Evolutionary conservation across 2,888 invertebrate genomes (phyloP).

Genomic region (Electrophaes corylata): DNA sequence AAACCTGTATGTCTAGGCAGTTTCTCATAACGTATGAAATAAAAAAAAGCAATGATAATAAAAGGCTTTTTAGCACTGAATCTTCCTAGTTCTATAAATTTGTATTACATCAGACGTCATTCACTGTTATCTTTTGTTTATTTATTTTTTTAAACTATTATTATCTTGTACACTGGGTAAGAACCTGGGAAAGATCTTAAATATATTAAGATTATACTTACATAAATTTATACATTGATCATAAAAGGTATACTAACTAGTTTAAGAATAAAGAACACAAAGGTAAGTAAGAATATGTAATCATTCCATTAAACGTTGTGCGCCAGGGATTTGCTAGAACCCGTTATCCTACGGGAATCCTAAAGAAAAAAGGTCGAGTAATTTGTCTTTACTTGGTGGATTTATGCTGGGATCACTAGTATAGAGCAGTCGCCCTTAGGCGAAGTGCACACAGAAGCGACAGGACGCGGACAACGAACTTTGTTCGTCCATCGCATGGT

Average conservation of each 20-base stretch:
- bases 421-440: slow-evolving; percentile 50
- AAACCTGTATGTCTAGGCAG: too few relatives aligned
- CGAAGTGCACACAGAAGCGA: background rate
- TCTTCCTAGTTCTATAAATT: too few relatives aligned
- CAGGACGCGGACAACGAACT: background rate
- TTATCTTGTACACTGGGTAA: too few relatives aligned
- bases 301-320: slow-evolving; percentile 71
- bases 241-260: background rate
- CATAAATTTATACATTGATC: too few relatives aligned
- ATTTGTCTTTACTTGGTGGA: slow-evolving; percentile 78
- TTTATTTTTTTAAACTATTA: too few relatives aligned
- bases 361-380: slow-evolving; percentile 74
- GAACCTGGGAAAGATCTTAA: too few relatives aligned
- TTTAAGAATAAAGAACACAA: slow-evolving; percentile 9
- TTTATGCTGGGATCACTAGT: slow-evolving; percentile 70
- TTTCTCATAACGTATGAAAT: too few relatives aligned
- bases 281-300: slow-evolving; percentile 58
- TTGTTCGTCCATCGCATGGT: background rate
- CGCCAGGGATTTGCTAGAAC: slow-evolving; percentile 63
- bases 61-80: too few relatives aligned
- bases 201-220: too few relatives aligned
- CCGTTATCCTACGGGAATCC: slow-evolving; percentile 67
- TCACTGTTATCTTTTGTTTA: too few relatives aligned
- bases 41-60: too few relatives aligned
- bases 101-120: too few relatives aligned